Evolutionary conservation across 1,140 invertebrate genomes (phyloP).

Genomic region (Amyelois transitella): DNA sequence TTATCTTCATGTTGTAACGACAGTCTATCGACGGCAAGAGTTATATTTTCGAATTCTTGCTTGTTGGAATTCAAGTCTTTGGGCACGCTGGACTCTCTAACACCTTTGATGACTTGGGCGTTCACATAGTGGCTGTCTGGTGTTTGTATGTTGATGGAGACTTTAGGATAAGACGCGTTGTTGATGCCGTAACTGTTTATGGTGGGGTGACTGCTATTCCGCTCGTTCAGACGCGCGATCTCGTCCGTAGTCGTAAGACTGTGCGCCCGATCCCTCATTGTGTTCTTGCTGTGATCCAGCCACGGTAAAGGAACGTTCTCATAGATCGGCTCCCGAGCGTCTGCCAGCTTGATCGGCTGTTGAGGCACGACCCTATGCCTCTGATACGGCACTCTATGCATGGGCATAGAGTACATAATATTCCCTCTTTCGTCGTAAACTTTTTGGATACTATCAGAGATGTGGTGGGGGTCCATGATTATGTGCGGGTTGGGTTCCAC

Average conservation of each 20-base stretch:
- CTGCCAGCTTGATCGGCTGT: constrained; percentile 50
- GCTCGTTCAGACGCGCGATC: constrained; percentile 63
- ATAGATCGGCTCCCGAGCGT: constrained; percentile 82
- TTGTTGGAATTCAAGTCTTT: constrained; percentile 39
- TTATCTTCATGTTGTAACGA: constrained; percentile 46
- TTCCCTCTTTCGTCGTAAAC: constrained; percentile 77
- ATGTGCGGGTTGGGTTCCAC: constrained; percentile 62
- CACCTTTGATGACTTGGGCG: constrained; percentile 63
- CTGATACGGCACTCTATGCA: constrained; percentile 70
- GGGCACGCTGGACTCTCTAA: constrained; percentile 48
- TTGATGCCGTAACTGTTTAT: constrained; percentile 41
- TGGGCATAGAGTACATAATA: constrained; percentile 77
- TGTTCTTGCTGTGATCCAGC: constrained; percentile 57
- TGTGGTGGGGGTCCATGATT: constrained; percentile 65
- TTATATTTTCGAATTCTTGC: constrained; percentile 33
- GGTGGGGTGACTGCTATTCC: constrained; percentile 57
- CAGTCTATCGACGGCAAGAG: constrained; percentile 32
- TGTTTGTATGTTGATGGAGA: constrained; percentile 25
- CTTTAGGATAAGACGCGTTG: constrained; percentile 25
- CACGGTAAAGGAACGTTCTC: constrained; percentile 83
- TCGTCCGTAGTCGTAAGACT: constrained; percentile 81
- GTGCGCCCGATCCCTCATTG: constrained; percentile 76
- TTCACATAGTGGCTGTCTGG: constrained; percentile 65
- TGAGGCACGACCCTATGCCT: constrained; percentile 70
- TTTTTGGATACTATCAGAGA: constrained; percentile 76